A percentile compares a stretch with the other conserved stretches of the same genome.
Conservation (phyloP, 2,113 vertebrate genomes). For the Python bivittatus region DNA sequence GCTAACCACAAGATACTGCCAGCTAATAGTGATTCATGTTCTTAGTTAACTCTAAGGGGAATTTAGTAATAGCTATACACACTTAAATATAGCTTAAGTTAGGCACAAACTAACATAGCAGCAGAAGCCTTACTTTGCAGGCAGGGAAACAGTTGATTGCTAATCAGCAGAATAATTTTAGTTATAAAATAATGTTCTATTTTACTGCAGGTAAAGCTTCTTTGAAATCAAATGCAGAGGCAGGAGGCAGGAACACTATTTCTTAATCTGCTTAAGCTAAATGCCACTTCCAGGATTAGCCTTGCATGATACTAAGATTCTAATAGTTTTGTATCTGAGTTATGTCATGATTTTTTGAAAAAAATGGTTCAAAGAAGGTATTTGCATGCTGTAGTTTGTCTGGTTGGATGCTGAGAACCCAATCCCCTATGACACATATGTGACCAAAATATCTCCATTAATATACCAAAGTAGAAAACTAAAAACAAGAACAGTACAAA, state of each 20-base stretch:
- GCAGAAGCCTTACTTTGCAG: background rate
- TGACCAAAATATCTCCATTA: background rate
- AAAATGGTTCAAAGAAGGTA: background rate
- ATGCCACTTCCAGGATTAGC: background rate
- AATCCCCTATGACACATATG: conserved; percentile 1
- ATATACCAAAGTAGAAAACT: conserved; percentile 24
- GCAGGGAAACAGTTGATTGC: background rate
- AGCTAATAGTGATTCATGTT: background rate
- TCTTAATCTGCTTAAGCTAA: background rate
- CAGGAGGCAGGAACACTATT: background rate
- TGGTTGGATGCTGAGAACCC: background rate
- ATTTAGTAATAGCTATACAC: background rate
- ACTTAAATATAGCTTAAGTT: background rate
- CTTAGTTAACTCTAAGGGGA: background rate
- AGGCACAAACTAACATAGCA: background rate
- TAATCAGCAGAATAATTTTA: background rate
- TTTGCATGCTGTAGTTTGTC: conserved; percentile 7
- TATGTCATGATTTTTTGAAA: background rate
- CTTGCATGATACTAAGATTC: background rate
- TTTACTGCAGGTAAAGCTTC: background rate
- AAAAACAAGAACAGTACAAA: background rate
- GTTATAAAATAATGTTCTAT: background rate
- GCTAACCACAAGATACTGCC: background rate
- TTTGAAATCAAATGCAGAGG: background rate
- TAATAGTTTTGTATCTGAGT: background rate